A percentile compares a stretch with the other conserved stretches of the same genome.
Conservation (phyloP, 1,140 invertebrate species). For the Lutraria rhynchaena region DNA sequence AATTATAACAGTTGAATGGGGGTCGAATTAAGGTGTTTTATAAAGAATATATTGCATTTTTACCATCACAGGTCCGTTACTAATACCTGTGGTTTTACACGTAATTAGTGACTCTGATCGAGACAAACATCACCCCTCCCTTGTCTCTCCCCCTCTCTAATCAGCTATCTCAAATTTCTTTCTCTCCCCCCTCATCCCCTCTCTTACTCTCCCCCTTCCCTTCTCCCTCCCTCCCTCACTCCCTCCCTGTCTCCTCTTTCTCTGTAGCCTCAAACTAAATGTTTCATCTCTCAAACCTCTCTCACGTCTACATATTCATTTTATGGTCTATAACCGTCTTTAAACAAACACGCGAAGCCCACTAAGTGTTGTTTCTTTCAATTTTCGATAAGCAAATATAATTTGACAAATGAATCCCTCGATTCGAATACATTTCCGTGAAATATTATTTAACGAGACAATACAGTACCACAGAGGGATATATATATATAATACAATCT, state of each 20-base stretch:
- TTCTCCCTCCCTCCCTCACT: not conserved
- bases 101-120: too few species aligned
- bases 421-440: not conserved
- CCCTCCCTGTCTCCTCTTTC: not conserved
- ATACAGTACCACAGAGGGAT: too few species aligned
- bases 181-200: not conserved
- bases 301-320: not conserved
- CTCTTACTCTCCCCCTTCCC: not conserved
- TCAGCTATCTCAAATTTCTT: not conserved
- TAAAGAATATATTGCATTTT: too few species aligned
- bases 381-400: not conserved
- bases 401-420: not conserved
- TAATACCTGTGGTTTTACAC: too few species aligned
- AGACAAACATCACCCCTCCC: not conserved
- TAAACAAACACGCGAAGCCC: too few species aligned
- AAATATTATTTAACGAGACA: too few species aligned
- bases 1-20: too few species aligned
- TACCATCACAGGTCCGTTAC: too few species aligned
- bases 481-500: too few species aligned
- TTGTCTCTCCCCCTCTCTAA: not conserved
- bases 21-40: too few species aligned
- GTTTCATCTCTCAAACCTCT: not conserved
- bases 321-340: not conserved
- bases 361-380: not conserved
- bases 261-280: not conserved